Percentiles rank a stretch among this genome's conserved stretches.
phyloP scores from a whole-genome alignment of 1,140 invertebrate species.

The Bombus pyrosoma region DNA sequence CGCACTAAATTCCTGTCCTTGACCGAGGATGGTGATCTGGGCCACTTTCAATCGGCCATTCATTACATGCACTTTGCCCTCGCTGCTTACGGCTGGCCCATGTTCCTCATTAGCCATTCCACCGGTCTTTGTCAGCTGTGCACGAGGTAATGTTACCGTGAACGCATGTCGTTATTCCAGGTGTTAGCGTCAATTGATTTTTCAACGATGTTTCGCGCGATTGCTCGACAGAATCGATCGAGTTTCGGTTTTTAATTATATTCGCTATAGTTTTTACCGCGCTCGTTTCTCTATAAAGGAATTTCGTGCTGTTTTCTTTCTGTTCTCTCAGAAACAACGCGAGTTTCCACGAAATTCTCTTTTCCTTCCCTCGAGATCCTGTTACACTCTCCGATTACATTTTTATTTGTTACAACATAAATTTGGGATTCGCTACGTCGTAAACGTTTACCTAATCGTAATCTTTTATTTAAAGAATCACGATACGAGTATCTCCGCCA shows the following conservation, averaged over 20 bases:
- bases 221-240: neutral
- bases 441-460: too few species aligned
- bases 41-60: conserved; percentile 90
- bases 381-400: too few species aligned
- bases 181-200: conserved; percentile 18
- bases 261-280: neutral
- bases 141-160: conserved; percentile 83
- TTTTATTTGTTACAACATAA: neutral
- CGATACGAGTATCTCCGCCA: neutral
- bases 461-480: too few species aligned
- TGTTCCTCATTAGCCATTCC: conserved; percentile 90
- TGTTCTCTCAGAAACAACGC: neutral
- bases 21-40: conserved; percentile 89
- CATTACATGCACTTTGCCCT: conserved; percentile 95
- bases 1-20: conserved; percentile 92
- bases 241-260: neutral
- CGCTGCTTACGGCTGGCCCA: conserved; percentile 95
- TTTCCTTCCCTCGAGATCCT: too few species aligned
- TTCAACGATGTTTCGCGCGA: neutral
- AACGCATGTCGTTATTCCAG: neutral
- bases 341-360: too few species aligned
- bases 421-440: neutral
- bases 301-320: neutral
- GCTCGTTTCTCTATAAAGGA: neutral
- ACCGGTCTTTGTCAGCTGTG: conserved; percentile 90